A percentile compares a stretch with the other conserved stretches of the same genome.
Conservation (phyloP, 2,113 vertebrate genomes). For the Antechinus stuartii region DNA sequence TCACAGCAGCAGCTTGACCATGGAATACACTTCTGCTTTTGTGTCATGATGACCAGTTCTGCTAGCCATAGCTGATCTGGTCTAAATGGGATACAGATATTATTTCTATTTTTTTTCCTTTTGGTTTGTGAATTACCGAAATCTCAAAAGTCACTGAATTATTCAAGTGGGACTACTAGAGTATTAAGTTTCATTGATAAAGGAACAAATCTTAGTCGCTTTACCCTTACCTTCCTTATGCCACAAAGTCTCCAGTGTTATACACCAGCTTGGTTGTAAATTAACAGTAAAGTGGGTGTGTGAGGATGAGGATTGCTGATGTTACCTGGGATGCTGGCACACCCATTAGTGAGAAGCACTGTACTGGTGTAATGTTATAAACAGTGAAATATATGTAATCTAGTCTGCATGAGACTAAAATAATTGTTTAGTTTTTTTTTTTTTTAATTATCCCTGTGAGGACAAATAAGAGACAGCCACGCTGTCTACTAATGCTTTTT, state of each 20-base stretch:
- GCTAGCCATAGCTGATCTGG: neutral
- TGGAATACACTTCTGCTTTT: neutral
- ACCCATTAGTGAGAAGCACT: neutral
- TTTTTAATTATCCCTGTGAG: neutral
- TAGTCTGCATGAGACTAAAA: neutral
- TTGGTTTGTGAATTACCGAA: neutral
- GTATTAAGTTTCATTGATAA: neutral
- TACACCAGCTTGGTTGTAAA: neutral
- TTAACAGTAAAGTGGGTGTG: neutral
- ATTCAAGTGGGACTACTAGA: neutral
- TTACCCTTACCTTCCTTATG: neutral
- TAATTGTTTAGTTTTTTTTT: neutral
- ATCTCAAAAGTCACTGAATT: slow-evolving; percentile 8
- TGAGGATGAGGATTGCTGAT: neutral
- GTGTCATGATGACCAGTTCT: neutral
- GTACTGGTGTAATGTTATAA: neutral
- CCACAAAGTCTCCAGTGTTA: neutral
- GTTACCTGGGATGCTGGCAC: neutral
- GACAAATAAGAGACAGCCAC: slow-evolving; percentile 10
- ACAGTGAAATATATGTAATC: neutral
- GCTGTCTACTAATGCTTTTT: neutral
- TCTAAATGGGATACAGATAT: neutral
- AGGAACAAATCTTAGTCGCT: neutral
- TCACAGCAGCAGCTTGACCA: neutral
- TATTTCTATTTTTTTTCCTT: neutral